These are phyloP conservation scores for Watsonalla binaria DNA, from an alignment of 2,888 invertebrate species.

Conservation along the genomic window DNA sequence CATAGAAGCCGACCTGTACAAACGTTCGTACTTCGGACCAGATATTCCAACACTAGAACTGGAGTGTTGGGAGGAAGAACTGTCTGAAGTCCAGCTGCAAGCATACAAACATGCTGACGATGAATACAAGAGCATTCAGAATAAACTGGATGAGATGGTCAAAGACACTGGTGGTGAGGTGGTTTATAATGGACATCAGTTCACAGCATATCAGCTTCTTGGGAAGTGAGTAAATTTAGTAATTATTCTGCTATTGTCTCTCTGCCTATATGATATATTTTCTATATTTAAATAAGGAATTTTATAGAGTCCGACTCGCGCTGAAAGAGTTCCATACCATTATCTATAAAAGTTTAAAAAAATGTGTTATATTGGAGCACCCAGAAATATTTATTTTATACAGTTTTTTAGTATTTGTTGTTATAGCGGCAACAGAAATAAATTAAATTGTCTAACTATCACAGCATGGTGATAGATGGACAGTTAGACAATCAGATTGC, in stretches of 20 bases:
- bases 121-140: slow-evolving; percentile 82
- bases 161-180: slow-evolving; percentile 80
- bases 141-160: slow-evolving; percentile 78
- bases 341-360: too few species aligned
- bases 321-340: too few species aligned
- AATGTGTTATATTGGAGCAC: too few species aligned
- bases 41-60: slow-evolving; percentile 79
- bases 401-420: too few species aligned
- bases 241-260: background rate
- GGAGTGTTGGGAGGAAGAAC: slow-evolving; percentile 85
- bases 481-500: too few species aligned
- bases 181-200: slow-evolving; percentile 82
- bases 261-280: too few species aligned
- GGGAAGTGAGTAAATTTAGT: slow-evolving; percentile 66
- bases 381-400: too few species aligned
- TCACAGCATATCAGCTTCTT: slow-evolving; percentile 81
- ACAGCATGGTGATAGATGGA: too few species aligned
- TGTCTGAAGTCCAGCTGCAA: slow-evolving; percentile 81
- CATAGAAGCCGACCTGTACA: slow-evolving; percentile 69
- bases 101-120: slow-evolving; percentile 81
- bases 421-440: too few species aligned
- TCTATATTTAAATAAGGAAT: too few species aligned
- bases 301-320: too few species aligned
- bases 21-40: slow-evolving; percentile 71
- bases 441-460: too few species aligned